Base-by-base conservation (phyloP, 2,888 invertebrate species). In the Coleophora flavipennella region DNA sequence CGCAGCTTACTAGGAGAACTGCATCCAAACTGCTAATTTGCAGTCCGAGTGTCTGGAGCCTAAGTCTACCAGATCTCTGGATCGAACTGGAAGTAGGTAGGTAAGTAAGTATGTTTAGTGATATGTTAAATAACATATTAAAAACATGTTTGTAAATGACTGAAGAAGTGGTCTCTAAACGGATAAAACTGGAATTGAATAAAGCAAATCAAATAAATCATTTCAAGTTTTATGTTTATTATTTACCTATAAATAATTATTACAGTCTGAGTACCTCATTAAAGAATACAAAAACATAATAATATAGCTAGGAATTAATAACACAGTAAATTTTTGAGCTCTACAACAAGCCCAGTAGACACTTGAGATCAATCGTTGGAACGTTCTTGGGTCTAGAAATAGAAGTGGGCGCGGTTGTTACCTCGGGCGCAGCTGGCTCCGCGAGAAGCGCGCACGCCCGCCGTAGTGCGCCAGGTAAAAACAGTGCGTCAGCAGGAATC, bases 321-420 rank as follows among this genome's bases (percentile, higher is more conserved):
- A 80, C 81, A 83, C 81, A 81, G 81, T 63, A 69, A 64, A 59
- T 58, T n/a, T n/a, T n/a, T 58, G 77, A 59, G 81, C 81, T 83
- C 62, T 80, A 79, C 45, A 83, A 83, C 77, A 79, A 83, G 77
- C 79, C 60, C 80, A 56, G 55, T 55, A 60, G 50, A 56, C 65
- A 66, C 59, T 63, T 74, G 80, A 83, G 83, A 83, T 83, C 83
- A 71, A 62, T 58, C 51, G 45, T 51, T 62, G 80, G 77, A 79
- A 80, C 81, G 81, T 56, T 79, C 77, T 69, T 62, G 51, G 42
- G 58, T 71, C 70, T 67, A 20, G 60, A 62, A 60, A 58, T 58
- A 59, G 58, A 48, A 47, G 38, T 38, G 38, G 41, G 35, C 42
- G 46, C 51, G 56, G 59, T 50, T 10, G 29, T 11, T 6, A 29